These are phyloP conservation scores for Opisthocomus hoazin DNA, from an alignment of 2,113 vertebrate species.

Conservation along the genomic window DNA sequence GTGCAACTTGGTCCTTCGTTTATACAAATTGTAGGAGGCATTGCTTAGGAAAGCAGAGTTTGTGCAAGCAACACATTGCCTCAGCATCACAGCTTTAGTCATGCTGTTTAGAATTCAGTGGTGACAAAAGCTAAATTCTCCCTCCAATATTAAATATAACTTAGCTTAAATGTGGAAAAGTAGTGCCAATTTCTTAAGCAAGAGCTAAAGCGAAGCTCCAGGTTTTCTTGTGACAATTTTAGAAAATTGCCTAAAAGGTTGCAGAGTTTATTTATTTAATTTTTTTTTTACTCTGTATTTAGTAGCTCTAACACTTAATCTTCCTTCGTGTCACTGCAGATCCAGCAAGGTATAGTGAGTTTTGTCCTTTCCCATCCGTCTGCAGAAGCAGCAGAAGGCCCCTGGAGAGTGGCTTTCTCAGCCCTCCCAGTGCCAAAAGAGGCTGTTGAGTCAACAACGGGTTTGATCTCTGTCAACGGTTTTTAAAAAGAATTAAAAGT, in stretches of 20 bases:
- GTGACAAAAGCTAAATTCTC: constrained; percentile 36
- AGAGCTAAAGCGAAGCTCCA: background rate
- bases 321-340: background rate
- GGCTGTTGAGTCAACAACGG: background rate
- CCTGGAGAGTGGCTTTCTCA: background rate
- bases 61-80: constrained; percentile 1
- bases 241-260: constrained; percentile 8
- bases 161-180: background rate
- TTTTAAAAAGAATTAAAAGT: background rate
- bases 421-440: background rate
- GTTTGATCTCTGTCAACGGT: background rate
- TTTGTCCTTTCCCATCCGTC: background rate
- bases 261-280: background rate
- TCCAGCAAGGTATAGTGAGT: background rate
- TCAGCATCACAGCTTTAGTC: constrained; percentile 36
- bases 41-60: constrained; percentile 14
- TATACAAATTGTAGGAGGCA: constrained; percentile 1
- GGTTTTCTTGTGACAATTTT: background rate
- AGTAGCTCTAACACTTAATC: background rate
- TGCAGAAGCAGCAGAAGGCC: background rate
- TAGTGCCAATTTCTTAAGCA: background rate
- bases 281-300: background rate
- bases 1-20: background rate
- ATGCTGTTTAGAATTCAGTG: constrained; percentile 10
- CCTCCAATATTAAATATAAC: constrained; percentile 52